Conservation (phyloP, 1,140 invertebrate genomes). For the Cydia pomonella region DNA sequence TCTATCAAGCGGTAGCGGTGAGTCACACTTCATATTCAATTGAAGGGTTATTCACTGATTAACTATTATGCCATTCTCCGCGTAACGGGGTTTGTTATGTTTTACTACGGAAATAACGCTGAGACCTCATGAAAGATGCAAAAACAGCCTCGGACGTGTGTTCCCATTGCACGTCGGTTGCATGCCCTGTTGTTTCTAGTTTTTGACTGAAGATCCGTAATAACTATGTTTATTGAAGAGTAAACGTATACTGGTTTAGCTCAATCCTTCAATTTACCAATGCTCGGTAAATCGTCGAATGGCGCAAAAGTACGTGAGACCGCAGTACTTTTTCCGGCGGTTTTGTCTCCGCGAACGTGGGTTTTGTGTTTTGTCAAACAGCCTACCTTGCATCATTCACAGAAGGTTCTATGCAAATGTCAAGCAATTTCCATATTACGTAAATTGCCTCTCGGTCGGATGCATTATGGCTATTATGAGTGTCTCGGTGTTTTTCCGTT, state of each 20-base stretch:
- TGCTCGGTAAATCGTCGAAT: background rate
- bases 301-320: background rate
- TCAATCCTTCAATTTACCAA: background rate
- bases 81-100: background rate
- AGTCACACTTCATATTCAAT: background rate
- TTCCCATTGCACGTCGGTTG: background rate
- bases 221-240: background rate
- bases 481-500: slow-evolving; percentile 30
- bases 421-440: slow-evolving; percentile 31
- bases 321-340: slow-evolving; percentile 20
- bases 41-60: background rate
- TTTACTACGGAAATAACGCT: background rate
- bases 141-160: background rate
- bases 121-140: background rate
- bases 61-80: background rate
- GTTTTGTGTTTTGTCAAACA: slow-evolving; percentile 15
- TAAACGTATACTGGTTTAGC: background rate
- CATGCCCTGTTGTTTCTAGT: background rate
- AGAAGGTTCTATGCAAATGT: slow-evolving; percentile 33
- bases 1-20: background rate
- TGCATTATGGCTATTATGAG: slow-evolving; percentile 23
- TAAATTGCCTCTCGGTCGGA: slow-evolving; percentile 26
- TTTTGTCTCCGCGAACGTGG: slow-evolving; percentile 22
- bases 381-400: slow-evolving; percentile 22
- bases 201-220: background rate